Conservation (phyloP, 1,140 invertebrate species). For the Probaryconus sp. region DNA sequence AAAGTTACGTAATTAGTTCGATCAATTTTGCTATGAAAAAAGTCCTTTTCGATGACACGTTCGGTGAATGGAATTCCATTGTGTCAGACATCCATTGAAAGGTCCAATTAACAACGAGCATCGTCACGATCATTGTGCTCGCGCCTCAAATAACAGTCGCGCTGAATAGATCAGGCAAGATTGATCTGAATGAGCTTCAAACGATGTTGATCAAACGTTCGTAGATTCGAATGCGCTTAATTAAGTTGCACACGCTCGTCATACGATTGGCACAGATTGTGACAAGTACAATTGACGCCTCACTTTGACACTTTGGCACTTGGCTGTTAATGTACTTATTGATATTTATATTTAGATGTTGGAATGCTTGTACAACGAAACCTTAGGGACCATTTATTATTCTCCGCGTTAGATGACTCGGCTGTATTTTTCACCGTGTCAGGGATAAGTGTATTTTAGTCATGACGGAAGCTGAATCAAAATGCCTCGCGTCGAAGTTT, state of each 20-base stretch:
- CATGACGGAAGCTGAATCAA: slow-evolving; percentile 36
- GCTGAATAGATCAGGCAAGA: slow-evolving; percentile 69
- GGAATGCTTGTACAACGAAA: slow-evolving; percentile 39
- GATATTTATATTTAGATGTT: slow-evolving; percentile 51
- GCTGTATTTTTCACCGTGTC: slow-evolving; percentile 16
- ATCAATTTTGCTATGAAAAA: slow-evolving; percentile 53
- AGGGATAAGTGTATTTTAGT: slow-evolving; percentile 28
- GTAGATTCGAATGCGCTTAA: slow-evolving; percentile 46
- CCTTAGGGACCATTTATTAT: slow-evolving; percentile 35
- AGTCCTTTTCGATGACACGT: slow-evolving; percentile 54
- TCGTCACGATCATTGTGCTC: slow-evolving; percentile 67
- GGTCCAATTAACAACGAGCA: slow-evolving; percentile 72
- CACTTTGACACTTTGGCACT: slow-evolving; percentile 44
- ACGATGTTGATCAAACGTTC: slow-evolving; percentile 62
- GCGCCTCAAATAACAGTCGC: slow-evolving; percentile 53
- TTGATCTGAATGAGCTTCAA: slow-evolving; percentile 70
- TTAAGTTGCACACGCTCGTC: slow-evolving; percentile 60
- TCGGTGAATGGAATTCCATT: slow-evolving; percentile 60
- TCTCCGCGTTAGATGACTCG: slow-evolving; percentile 42
- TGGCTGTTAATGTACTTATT: slow-evolving; percentile 44
- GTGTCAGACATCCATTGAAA: slow-evolving; percentile 70
- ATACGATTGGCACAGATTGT: slow-evolving; percentile 44
- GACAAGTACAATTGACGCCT: slow-evolving; percentile 49
- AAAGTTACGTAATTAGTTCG: slow-evolving; percentile 56
- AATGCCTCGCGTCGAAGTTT: neutral